Percentiles rank a stretch among this genome's conserved stretches.
Conservation (phyloP, 1,140 invertebrate genomes). For the Venustaconcha ellipsiformis region DNA sequence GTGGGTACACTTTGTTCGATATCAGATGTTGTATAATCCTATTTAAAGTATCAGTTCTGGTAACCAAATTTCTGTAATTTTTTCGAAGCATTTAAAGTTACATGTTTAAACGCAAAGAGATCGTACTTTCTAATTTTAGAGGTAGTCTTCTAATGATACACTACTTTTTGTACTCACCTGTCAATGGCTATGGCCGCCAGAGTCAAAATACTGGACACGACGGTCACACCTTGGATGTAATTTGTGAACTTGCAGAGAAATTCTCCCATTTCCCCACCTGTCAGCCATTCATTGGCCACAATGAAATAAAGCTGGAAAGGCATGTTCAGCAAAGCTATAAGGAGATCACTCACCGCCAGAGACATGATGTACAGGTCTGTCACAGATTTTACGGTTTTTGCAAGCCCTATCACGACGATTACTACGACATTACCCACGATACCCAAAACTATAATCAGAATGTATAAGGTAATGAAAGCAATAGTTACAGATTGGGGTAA, state of each 20-base stretch:
- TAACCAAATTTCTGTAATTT: too few relatives aligned
- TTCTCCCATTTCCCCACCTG: slow-evolving; percentile 35
- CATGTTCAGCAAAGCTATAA: slow-evolving; percentile 50
- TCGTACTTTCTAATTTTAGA: too few relatives aligned
- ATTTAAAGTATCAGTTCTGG: too few relatives aligned
- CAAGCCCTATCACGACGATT: slow-evolving; percentile 38
- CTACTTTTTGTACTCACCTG: slow-evolving; percentile 34
- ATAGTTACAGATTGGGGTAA: slow-evolving; percentile 30
- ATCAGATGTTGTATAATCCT: too few relatives aligned
- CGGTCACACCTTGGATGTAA: slow-evolving; percentile 47
- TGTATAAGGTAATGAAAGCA: slow-evolving; percentile 36
- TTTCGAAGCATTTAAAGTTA: too few relatives aligned
- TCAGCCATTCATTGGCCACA: slow-evolving; percentile 45
- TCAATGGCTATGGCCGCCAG: slow-evolving; percentile 51
- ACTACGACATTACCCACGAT: slow-evolving; percentile 46
- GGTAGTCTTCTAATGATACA: too few relatives aligned
- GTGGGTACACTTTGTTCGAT: too few relatives aligned
- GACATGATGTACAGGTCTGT: slow-evolving; percentile 65
- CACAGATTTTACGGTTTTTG: slow-evolving; percentile 39
- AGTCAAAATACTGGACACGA: slow-evolving; percentile 52
- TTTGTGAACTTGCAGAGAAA: slow-evolving; percentile 49
- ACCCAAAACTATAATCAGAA: slow-evolving; percentile 44
- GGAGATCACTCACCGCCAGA: slow-evolving; percentile 40
- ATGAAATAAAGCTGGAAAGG: slow-evolving; percentile 51
- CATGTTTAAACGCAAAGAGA: too few relatives aligned